These are phyloP conservation scores for Pardosa pseudoannulata DNA, from an alignment of 2,888 invertebrate species.

Conservation along the genomic window DNA sequence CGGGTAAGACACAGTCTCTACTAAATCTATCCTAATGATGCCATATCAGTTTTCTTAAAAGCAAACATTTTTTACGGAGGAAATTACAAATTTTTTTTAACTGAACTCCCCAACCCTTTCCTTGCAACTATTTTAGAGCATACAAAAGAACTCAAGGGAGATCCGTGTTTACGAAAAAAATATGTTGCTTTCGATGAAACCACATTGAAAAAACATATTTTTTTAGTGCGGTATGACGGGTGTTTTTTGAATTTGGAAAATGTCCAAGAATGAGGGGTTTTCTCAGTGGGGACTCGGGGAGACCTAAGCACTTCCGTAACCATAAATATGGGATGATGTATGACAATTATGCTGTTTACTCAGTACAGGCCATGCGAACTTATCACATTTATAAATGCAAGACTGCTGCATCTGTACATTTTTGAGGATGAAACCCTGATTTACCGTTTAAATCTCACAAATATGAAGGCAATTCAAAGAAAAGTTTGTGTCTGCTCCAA, in stretches of 20 bases:
- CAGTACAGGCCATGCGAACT: not conserved
- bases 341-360: not conserved
- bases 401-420: not conserved
- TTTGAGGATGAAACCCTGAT: too few species aligned
- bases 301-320: not conserved
- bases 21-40: too few species aligned
- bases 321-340: not conserved
- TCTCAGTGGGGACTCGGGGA: not conserved
- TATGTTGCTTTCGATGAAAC: not conserved
- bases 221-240: too few species aligned
- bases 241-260: not conserved
- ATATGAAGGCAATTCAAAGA: not conserved
- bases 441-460: not conserved
- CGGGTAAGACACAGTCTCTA: too few species aligned
- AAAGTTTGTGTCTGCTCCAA: not conserved
- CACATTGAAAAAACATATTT: not conserved
- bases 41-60: not conserved
- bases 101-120: constrained; percentile 7
- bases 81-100: not conserved
- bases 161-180: constrained; percentile 8
- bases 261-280: not conserved
- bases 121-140: not conserved
- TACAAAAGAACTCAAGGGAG: not conserved
- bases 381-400: not conserved
- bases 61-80: too few species aligned